Conservation (phyloP, 2,888 invertebrate genomes). For the Lingula anatina region DNA sequence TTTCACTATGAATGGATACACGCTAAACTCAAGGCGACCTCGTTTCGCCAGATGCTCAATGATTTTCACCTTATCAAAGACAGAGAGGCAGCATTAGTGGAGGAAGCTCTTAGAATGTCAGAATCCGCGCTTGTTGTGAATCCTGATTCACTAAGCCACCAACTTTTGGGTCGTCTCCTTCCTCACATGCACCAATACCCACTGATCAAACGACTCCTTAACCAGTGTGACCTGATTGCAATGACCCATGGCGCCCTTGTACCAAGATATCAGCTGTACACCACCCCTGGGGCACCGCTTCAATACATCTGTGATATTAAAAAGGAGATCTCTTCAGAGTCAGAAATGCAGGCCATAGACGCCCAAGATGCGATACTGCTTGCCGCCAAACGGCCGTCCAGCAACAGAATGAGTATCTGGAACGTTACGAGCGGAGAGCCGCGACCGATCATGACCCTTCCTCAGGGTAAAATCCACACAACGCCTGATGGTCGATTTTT, state of each 20-base stretch:
- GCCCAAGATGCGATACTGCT: constrained; percentile 31
- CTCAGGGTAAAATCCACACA: constrained; percentile 24
- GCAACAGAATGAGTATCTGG: constrained; percentile 29
- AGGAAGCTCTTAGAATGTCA: constrained; percentile 85
- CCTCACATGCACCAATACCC: constrained; percentile 19
- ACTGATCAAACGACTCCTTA: constrained; percentile 23
- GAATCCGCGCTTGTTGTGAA: constrained; percentile 84
- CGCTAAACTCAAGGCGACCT: constrained; percentile 88
- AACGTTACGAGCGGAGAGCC: constrained; percentile 35
- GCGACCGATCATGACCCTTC: constrained; percentile 30
- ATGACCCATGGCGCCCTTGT: constrained; percentile 29
- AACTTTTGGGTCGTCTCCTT: constrained; percentile 71
- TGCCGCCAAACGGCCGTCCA: constrained; percentile 29
- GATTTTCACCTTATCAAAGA: constrained; percentile 61
- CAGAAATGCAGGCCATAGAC: constrained; percentile 32
- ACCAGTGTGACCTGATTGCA: constrained; percentile 31
- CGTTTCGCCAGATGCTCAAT: constrained; percentile 86
- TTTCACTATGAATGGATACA: constrained; percentile 91
- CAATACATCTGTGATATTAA: constrained; percentile 37
- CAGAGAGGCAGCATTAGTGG: constrained; percentile 84
- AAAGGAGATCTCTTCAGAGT: constrained; percentile 14
- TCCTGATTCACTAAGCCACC: constrained; percentile 89
- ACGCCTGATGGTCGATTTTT: constrained; percentile 29
- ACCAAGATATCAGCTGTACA: constrained; percentile 38
- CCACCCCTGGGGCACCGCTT: constrained; percentile 39